phyloP scores from a whole-genome alignment of 2,113 vertebrate genomes.

The Eublepharis macularius region DNA sequence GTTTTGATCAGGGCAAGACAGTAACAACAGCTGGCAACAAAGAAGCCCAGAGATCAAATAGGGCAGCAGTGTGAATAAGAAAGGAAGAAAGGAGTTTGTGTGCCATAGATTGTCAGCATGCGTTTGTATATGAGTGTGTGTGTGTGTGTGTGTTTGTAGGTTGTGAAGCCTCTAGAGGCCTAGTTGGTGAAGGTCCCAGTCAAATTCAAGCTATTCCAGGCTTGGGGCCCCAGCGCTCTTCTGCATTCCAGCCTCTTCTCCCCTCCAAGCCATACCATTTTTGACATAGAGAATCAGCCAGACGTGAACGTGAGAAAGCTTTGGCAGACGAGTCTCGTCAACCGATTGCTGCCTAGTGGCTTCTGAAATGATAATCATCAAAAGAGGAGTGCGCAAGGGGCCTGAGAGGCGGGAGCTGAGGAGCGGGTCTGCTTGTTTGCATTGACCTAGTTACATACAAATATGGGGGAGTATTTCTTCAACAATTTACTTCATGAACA shows the following conservation, averaged over 20 bases:
- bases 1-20: conserved; percentile 47
- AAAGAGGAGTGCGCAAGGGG: conserved; percentile 33
- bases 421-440: conserved; percentile 30
- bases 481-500: conserved; percentile 36
- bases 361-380: conserved; percentile 43
- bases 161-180: conserved; percentile 48
- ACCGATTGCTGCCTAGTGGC: not conserved
- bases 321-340: conserved; percentile 66
- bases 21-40: conserved; percentile 45
- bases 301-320: conserved; percentile 81
- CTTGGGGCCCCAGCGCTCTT: conserved; percentile 57
- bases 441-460: conserved; percentile 33
- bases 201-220: conserved; percentile 51
- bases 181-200: conserved; percentile 44
- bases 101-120: conserved; percentile 22
- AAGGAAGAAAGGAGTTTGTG: conserved; percentile 9
- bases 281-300: conserved; percentile 74
- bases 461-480: conserved; percentile 18
- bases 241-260: conserved; percentile 69
- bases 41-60: conserved; percentile 69
- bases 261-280: conserved; percentile 62
- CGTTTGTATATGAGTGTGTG: conserved; percentile 17
- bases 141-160: conserved; percentile 22
- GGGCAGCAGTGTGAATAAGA: conserved; percentile 52
- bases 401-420: conserved; percentile 2